phyloP scores from a whole-genome alignment of 2,888 invertebrate species.

The Caenorhabditis uteleia region DNA sequence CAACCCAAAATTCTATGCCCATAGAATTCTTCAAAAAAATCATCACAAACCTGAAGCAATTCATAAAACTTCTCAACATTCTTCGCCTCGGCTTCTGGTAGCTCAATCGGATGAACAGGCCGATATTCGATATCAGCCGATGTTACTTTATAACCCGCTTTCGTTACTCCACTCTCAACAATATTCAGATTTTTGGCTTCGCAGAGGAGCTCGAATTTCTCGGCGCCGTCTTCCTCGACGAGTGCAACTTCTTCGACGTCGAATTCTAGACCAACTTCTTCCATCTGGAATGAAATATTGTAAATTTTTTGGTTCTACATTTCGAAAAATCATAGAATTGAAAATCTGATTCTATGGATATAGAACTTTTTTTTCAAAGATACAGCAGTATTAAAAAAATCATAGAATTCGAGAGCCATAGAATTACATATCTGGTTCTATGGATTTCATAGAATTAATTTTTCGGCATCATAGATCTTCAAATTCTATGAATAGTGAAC shows the following conservation, averaged over 20 bases:
- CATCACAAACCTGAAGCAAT: slow-evolving; percentile 39
- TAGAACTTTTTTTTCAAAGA: not conserved
- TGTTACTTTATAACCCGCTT: slow-evolving; percentile 39
- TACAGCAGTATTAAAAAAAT: not conserved
- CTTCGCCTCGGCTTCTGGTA: slow-evolving; percentile 36
- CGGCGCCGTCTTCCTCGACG: slow-evolving; percentile 39
- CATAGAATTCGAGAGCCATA: no score
- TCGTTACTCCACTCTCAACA: slow-evolving; percentile 43
- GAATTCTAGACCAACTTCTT: slow-evolving; percentile 62
- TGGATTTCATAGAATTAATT: not conserved
- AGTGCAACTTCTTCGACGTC: slow-evolving; percentile 61
- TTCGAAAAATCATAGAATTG: not conserved
- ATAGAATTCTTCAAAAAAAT: not conserved
- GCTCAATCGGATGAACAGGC: slow-evolving; percentile 45
- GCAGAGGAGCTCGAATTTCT: slow-evolving; percentile 55
- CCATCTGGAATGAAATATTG: slow-evolving; percentile 40
- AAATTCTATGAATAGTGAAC: no score
- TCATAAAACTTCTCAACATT: slow-evolving; percentile 51
- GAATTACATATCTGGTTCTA: no score
- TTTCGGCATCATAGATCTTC: no score
- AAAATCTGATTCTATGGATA: not conserved
- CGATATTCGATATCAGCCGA: slow-evolving; percentile 49
- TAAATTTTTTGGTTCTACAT: not conserved
- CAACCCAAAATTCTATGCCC: not conserved
- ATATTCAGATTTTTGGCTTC: slow-evolving; percentile 41